Percentiles rank a stretch among this genome's conserved stretches.
These are phyloP conservation scores for Drosophila persimilis DNA, from an alignment of 1,140 invertebrate genomes.

Conservation along the genomic window DNA sequence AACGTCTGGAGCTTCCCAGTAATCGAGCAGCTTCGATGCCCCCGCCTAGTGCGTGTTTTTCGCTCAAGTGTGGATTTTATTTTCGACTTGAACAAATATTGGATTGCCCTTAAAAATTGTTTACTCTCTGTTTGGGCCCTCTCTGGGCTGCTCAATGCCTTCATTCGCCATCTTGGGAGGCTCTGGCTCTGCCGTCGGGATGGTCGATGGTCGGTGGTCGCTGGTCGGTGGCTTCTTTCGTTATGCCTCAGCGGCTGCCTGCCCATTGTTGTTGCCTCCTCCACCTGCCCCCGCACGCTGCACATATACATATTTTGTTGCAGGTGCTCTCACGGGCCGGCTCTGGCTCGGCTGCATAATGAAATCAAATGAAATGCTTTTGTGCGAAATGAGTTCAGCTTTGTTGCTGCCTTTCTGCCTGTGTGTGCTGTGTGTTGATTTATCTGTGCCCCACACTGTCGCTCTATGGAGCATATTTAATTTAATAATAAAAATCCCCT, in stretches of 20 bases:
- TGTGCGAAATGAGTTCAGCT: conserved; percentile 66
- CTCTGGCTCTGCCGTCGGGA: neutral
- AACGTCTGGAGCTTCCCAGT: too few relatives aligned
- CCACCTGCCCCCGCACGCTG: neutral
- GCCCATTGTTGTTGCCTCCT: conserved; percentile 53
- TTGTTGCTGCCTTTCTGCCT: conserved; percentile 7
- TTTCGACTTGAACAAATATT: conserved; percentile 37
- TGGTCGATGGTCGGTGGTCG: too few relatives aligned
- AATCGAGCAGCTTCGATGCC: too few relatives aligned
- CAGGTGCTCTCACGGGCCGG: conserved; percentile 39
- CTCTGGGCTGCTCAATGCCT: neutral
- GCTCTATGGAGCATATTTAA: too few relatives aligned
- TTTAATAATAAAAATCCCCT: too few relatives aligned
- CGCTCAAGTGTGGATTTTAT: conserved; percentile 1
- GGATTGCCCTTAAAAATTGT: conserved; percentile 35
- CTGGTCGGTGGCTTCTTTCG: conserved; percentile 27
- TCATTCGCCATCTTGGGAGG: neutral
- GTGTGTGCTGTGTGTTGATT: conserved; percentile 50
- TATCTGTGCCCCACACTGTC: conserved; percentile 3
- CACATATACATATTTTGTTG: conserved; percentile 38
- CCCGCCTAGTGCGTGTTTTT: too few relatives aligned
- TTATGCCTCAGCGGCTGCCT: conserved; percentile 61
- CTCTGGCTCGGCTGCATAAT: conserved; percentile 58
- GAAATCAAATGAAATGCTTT: conserved; percentile 46
- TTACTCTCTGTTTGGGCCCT: neutral